Evolutionary conservation across 2,888 invertebrate species (phyloP).

Genomic region (Apotomis turbidana): DNA sequence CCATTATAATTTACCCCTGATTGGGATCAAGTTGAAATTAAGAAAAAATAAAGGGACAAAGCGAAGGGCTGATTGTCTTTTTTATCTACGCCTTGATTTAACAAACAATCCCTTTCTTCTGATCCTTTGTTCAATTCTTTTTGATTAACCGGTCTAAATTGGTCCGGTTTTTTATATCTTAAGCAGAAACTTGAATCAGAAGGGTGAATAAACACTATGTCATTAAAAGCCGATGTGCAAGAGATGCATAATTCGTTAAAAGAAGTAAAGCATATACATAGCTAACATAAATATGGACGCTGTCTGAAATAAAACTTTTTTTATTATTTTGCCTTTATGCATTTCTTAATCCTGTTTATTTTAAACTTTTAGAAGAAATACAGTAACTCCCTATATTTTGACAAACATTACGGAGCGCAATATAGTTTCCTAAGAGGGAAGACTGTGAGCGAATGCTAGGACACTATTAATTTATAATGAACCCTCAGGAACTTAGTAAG

Average conservation of each 20-base stretch:
- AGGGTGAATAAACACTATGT: not conserved
- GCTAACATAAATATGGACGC: too few relatives aligned
- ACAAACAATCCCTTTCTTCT: slow-evolving; percentile 70
- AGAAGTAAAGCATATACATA: too few relatives aligned
- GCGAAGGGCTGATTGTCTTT: slow-evolving; percentile 66
- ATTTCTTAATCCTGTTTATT: too few relatives aligned
- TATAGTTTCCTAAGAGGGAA: not conserved
- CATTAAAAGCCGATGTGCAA: too few relatives aligned
- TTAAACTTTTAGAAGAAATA: too few relatives aligned
- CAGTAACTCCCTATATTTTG: too few relatives aligned
- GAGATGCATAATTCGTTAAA: too few relatives aligned
- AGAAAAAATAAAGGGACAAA: slow-evolving; percentile 81
- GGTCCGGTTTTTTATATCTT: slow-evolving; percentile 33
- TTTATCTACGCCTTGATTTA: slow-evolving; percentile 77
- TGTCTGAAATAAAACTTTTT: too few relatives aligned
- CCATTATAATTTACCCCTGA: slow-evolving; percentile 83
- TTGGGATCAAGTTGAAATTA: slow-evolving; percentile 82
- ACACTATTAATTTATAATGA: slow-evolving; percentile 3
- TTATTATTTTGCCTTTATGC: too few relatives aligned
- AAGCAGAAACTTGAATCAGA: not conserved
- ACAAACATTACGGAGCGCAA: not conserved
- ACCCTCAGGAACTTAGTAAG: slow-evolving; percentile 1
- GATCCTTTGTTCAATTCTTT: slow-evolving; percentile 56
- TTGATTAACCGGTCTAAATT: slow-evolving; percentile 65
- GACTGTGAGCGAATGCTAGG: not conserved